Base-by-base conservation (phyloP, 2,113 vertebrate species). In the Odocoileus virginianus region DNA sequence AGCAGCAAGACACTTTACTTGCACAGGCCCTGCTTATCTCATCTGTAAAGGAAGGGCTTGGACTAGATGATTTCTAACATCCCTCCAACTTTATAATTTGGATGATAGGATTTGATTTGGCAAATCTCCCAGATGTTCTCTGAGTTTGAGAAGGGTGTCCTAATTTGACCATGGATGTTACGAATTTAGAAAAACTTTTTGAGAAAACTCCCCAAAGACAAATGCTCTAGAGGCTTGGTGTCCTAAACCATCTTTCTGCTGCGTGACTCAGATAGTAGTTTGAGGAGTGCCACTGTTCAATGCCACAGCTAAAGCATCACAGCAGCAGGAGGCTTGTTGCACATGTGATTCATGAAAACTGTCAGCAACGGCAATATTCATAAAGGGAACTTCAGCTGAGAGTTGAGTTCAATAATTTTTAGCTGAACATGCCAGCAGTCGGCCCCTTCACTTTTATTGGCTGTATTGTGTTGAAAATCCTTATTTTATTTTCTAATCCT, bases 401-500 rank as follows among this genome's bases (percentile, higher is more conserved):
- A 95, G 47, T 71, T 71, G 76, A 95, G 47, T 54, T 94, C 54
- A 94, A 28, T 64, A 7, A 64, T 40, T 93, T 94, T 95, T 60
- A 91, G 50, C 50, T 28, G 55, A 87, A 54, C 30, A 89, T 36
- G 40, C n/a, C 40, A 91, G 30, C 50, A 90, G 13, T 89, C 64
- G 57, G 4, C 87, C 7, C 92, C 47, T 54, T 84, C 28, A 64
- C 67, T 55, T 74, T 92, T 85, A 74, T 76, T 93, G 6, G 0
- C 82, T 87, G 12, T 19, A n/a, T 67, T 97, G 82, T 57, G 57
- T 87, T 89, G 78, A 85, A 79, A 57, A 40, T 57, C 23, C 71
- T 95, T 60, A 60, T 92, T 92, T 97, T 54, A 43, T 81, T 96
- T 97, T 87, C 43, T 64, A 6, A 94, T 84, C 19, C n/a, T 96